phyloP scores from a whole-genome alignment of 2,113 vertebrate species.

The Rhagologus leucostigma region DNA sequence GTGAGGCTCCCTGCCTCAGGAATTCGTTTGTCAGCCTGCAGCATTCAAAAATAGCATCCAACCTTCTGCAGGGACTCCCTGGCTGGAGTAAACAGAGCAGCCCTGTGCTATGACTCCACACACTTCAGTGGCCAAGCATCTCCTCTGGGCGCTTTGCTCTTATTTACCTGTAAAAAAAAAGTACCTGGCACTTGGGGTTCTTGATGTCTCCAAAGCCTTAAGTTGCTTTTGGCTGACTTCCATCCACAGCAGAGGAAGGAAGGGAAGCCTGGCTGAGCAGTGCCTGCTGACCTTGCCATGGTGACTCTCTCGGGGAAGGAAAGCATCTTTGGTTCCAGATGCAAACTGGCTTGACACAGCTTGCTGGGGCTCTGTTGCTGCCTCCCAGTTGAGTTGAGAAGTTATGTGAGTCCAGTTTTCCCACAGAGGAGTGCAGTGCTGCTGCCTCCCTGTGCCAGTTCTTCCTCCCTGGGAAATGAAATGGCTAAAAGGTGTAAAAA shows the following conservation, averaged over 20 bases:
- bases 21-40: neutral
- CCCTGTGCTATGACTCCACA: neutral
- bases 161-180: neutral
- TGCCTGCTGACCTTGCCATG: neutral
- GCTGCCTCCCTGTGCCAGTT: neutral
- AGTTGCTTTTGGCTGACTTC: neutral
- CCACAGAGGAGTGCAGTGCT: fast-evolving
- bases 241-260: neutral
- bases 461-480: neutral
- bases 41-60: neutral
- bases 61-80: neutral
- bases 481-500: neutral
- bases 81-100: neutral
- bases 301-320: neutral
- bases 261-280: neutral
- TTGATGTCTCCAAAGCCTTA: neutral
- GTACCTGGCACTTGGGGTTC: neutral
- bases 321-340: neutral
- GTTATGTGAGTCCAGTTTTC: fast-evolving
- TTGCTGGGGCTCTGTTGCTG: neutral
- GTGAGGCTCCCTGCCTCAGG: neutral
- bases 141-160: neutral
- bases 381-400: neutral
- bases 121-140: neutral
- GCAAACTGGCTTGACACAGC: neutral